phyloP scores from a whole-genome alignment of 92 coral and sea anemone species.

The Chrysogorgia sp. region DNA sequence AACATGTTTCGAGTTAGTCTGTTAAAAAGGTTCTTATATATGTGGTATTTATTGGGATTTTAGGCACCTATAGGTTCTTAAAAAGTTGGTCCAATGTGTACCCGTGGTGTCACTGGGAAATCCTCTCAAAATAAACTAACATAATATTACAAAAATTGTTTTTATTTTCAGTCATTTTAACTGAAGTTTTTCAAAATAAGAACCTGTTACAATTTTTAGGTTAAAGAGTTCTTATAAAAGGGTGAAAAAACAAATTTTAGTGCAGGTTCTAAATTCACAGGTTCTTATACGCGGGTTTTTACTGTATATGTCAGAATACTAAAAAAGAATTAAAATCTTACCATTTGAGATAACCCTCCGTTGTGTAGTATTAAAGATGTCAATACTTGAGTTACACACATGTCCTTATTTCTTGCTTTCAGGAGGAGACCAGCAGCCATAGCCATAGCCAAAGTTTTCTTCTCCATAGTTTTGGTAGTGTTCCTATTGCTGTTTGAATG shows the following conservation, averaged over 20 bases:
- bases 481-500: conserved; percentile 24
- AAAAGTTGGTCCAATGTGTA: too few species aligned
- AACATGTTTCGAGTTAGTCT: too few species aligned
- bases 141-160: too few species aligned
- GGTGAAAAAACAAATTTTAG: conserved; percentile 10
- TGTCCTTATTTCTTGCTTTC: conserved; percentile 42
- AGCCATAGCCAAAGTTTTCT: too few species aligned
- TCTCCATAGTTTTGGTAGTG: conserved; percentile 45
- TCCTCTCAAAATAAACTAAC: too few species aligned
- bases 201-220: conserved; percentile 14
- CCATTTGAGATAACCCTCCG: conserved; percentile 38
- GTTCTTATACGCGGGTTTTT: conserved; percentile 25
- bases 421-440: too few species aligned
- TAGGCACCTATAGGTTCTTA: too few species aligned
- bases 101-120: too few species aligned
- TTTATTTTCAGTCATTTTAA: too few species aligned
- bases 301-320: conserved; percentile 14
- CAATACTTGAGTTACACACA: conserved; percentile 35
- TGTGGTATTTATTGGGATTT: too few species aligned
- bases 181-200: not conserved
- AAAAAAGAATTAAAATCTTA: conserved; percentile 9
- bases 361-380: conserved; percentile 49
- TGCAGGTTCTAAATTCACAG: conserved; percentile 10
- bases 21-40: too few species aligned
- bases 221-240: too few species aligned